Evolutionary conservation across 2,797 vertebrate genomes (phyloP).

Genomic region (Acrossocheilus fasciatus): DNA sequence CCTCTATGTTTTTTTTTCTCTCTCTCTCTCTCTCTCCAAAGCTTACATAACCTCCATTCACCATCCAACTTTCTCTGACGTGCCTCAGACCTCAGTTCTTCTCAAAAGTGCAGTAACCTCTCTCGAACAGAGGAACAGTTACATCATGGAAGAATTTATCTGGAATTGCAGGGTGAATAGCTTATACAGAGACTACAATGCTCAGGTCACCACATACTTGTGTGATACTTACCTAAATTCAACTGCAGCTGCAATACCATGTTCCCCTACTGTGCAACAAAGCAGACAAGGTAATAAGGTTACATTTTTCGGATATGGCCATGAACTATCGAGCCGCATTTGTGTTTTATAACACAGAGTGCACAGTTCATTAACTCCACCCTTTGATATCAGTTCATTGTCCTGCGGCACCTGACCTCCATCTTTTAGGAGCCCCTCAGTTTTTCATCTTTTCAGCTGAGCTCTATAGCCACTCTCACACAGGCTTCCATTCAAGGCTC

Average conservation of each 20-base stretch:
- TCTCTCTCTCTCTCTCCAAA: conserved; percentile 31
- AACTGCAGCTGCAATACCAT: background rate
- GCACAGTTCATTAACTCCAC: conserved; percentile 57
- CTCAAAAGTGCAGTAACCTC: background rate
- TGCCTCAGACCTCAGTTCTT: conserved; percentile 2
- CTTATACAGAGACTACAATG: background rate
- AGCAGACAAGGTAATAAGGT: background rate
- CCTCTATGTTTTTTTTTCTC: conserved; percentile 42
- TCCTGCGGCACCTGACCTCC: conserved; percentile 60
- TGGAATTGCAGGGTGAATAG: background rate
- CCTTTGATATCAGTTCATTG: conserved; percentile 60
- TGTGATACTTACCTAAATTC: background rate
- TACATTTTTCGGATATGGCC: background rate
- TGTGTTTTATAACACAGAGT: conserved; percentile 36
- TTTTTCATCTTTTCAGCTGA: conserved; percentile 69
- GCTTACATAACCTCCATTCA: conserved; percentile 46
- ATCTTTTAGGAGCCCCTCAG: conserved; percentile 56
- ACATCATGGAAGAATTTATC: conserved; percentile 3
- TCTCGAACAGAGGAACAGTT: background rate
- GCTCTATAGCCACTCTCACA: conserved; percentile 71
- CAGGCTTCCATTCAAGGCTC: conserved; percentile 57
- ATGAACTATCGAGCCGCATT: background rate
- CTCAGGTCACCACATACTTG: background rate
- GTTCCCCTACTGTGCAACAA: background rate
- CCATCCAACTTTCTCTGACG: conserved; percentile 27